A percentile compares a stretch with the other conserved stretches of the same genome.
These are phyloP conservation scores for Centropus bengalensis DNA, from an alignment of 2,113 vertebrate species.

Conservation along the genomic window DNA sequence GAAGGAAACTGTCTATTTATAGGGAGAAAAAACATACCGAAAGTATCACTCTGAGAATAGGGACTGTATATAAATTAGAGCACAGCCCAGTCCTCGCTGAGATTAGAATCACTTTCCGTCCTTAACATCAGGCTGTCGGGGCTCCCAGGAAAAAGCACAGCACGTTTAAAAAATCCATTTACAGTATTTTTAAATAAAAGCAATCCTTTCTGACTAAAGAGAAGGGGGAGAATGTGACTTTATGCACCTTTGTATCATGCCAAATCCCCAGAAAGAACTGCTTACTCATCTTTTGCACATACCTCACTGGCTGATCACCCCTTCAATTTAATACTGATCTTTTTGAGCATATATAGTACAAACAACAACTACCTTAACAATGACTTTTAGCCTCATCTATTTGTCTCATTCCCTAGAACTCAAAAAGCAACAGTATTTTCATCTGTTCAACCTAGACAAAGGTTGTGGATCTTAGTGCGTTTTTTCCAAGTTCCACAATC, in stretches of 20 bases:
- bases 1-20: conserved; percentile 75
- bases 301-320: neutral
- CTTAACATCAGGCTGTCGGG: conserved; percentile 6
- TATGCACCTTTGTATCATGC: neutral
- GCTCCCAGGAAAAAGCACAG: conserved; percentile 25
- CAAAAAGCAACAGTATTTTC: neutral
- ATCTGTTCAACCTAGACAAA: neutral
- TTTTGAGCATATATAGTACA: neutral
- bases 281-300: neutral
- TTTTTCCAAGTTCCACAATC: neutral
- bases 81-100: conserved; percentile 3
- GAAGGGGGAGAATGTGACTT: neutral
- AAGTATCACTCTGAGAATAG: conserved; percentile 60
- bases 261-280: neutral
- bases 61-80: conserved; percentile 59
- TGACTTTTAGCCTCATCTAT: neutral
- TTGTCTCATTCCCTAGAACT: neutral
- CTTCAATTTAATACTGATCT: neutral
- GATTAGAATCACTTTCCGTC: conserved; percentile 40
- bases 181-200: neutral
- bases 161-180: neutral
- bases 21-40: conserved; percentile 62
- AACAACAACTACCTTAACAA: neutral
- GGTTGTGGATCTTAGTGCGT: neutral
- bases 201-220: neutral